These are phyloP conservation scores for Drosophila kambysellisi DNA, from an alignment of 2,888 invertebrate genomes.

Conservation along the genomic window DNA sequence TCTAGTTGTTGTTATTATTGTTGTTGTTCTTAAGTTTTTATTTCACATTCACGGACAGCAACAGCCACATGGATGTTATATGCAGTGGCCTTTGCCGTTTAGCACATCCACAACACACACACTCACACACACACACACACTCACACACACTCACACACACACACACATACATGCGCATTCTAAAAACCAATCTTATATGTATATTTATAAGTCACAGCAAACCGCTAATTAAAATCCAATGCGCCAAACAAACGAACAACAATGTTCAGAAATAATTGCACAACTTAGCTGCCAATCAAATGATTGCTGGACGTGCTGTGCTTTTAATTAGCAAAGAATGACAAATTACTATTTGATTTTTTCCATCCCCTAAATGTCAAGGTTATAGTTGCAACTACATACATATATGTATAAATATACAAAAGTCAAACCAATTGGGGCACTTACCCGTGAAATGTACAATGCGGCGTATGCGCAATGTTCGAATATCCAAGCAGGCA, in stretches of 20 bases:
- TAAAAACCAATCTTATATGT: slow-evolving; percentile 47
- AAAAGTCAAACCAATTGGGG: slow-evolving; percentile 13
- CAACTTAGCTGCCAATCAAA: slow-evolving; percentile 76
- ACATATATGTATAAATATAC: not conserved
- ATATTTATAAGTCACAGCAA: slow-evolving; percentile 67
- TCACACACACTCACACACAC: slow-evolving; percentile 6
- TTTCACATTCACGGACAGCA: slow-evolving; percentile 75
- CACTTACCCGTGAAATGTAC: slow-evolving; percentile 49
- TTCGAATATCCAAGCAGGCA: slow-evolving; percentile 35
- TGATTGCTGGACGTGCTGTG: slow-evolving; percentile 55
- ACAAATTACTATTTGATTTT: slow-evolving; percentile 52
- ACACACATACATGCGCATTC: slow-evolving; percentile 25
- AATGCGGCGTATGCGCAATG: slow-evolving; percentile 58
- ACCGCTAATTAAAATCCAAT: slow-evolving; percentile 71
- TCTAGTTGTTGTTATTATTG: slow-evolving; percentile 14
- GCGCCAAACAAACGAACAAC: slow-evolving; percentile 23
- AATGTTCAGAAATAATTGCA: slow-evolving; percentile 56
- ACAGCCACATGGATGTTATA: slow-evolving; percentile 27
- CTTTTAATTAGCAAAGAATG: slow-evolving; percentile 70
- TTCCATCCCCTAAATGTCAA: slow-evolving; percentile 64
- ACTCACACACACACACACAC: slow-evolving; percentile 11
- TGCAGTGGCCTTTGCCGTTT: slow-evolving; percentile 68
- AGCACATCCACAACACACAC: slow-evolving; percentile 50
- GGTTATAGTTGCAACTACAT: slow-evolving; percentile 42
- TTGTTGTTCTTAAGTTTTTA: slow-evolving; percentile 53